Conservation (phyloP, 2,888 invertebrate genomes). For the Dione vanillae region DNA sequence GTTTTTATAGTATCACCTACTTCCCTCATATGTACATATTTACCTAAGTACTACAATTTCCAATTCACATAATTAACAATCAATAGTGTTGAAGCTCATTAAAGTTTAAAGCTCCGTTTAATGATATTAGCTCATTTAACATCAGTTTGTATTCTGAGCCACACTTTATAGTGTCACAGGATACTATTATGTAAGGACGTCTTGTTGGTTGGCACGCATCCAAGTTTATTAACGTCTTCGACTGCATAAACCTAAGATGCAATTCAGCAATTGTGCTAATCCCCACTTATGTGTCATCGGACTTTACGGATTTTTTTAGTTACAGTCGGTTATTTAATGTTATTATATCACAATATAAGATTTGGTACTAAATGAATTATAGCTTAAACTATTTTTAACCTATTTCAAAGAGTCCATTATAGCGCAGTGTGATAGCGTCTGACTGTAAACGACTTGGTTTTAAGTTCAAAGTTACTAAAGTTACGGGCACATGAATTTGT, state of each 20-base stretch:
- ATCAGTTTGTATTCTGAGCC: conserved; percentile 42
- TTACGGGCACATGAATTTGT: too few relatives aligned
- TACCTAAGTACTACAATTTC: neutral
- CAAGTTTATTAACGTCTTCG: conserved; percentile 70
- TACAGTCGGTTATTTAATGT: neutral
- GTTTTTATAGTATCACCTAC: neutral
- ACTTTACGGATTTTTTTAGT: conserved; percentile 19
- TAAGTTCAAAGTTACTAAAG: too few relatives aligned
- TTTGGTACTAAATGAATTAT: neutral
- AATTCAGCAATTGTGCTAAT: conserved; percentile 56
- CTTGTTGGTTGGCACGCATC: conserved; percentile 66
- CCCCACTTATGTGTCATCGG: conserved; percentile 38
- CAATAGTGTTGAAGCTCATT: conserved; percentile 24
- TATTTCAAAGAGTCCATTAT: too few relatives aligned
- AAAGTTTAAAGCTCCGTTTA: conserved; percentile 30
- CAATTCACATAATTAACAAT: neutral
- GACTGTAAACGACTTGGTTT: too few relatives aligned
- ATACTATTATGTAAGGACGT: conserved; percentile 56
- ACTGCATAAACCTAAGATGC: conserved; percentile 58
- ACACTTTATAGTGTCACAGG: conserved; percentile 43
- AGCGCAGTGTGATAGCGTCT: too few relatives aligned
- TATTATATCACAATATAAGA: conserved; percentile 1
- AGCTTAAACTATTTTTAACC: too few relatives aligned
- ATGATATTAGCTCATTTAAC: conserved; percentile 35
- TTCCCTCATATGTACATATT: too few relatives aligned